Conservation (phyloP, 2,888 invertebrate species). For the Drosophila mayaguana region DNA sequence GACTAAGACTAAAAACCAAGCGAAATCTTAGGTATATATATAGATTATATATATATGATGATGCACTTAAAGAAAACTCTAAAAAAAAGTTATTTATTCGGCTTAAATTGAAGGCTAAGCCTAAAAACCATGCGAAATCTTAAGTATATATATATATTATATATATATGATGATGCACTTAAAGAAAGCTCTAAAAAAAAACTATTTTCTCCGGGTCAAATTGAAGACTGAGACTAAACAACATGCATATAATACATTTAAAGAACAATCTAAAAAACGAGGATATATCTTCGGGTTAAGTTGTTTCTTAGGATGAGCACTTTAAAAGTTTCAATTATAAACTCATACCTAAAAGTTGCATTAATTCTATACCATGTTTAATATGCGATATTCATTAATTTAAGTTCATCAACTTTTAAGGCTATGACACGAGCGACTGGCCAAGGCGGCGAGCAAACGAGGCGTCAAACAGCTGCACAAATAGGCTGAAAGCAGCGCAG, state of each 20-base stretch:
- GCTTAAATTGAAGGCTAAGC: too few relatives aligned
- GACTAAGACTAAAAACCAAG: not conserved
- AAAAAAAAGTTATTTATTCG: not conserved
- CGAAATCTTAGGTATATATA: not conserved
- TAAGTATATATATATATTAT: not conserved
- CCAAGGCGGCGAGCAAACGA: not conserved
- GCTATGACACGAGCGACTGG: not conserved
- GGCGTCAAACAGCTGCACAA: constrained; percentile 40
- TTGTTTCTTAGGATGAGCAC: not conserved
- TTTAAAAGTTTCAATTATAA: not conserved
- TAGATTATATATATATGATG: not conserved
- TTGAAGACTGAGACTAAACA: too few relatives aligned
- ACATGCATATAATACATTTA: too few relatives aligned
- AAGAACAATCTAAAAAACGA: too few relatives aligned
- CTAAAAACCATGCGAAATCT: not conserved
- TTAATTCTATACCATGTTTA: not conserved
- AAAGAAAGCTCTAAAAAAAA: not conserved
- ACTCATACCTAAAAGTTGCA: not conserved
- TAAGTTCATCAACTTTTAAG: not conserved
- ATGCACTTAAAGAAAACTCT: not conserved
- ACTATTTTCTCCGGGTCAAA: too few relatives aligned
- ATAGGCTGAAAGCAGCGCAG: constrained; percentile 20
- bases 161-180: not conserved
- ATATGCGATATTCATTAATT: not conserved
- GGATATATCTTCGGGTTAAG: too few relatives aligned